A percentile compares a stretch with the other conserved stretches of the same genome.
Conservation (phyloP, 1,140 invertebrate species). For the Pogonomyrmex barbatus region DNA sequence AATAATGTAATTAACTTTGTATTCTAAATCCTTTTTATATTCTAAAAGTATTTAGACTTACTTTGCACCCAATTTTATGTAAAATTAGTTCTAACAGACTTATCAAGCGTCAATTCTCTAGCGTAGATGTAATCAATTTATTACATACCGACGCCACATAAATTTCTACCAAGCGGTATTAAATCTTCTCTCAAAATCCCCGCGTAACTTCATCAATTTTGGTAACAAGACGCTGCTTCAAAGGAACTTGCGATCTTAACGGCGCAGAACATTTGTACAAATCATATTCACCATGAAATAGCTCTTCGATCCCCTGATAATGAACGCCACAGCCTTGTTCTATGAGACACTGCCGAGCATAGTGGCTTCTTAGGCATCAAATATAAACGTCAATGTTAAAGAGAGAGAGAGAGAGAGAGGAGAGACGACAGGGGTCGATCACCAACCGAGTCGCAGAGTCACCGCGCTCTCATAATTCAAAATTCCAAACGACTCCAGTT, state of each 20-base stretch:
- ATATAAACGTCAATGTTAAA: conserved; percentile 62
- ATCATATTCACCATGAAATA: conserved; percentile 23
- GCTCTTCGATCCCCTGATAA: not conserved
- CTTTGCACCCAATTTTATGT: conserved; percentile 9
- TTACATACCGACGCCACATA: conserved; percentile 10
- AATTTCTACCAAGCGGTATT: conserved; percentile 33
- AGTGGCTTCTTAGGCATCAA: conserved; percentile 22
- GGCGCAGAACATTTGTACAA: not conserved
- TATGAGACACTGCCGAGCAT: not conserved
- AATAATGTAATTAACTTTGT: not conserved
- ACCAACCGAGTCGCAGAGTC: conserved; percentile 67
- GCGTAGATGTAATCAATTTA: conserved; percentile 41
- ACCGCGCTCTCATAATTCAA: conserved; percentile 67
- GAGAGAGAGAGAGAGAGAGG: too few relatives aligned
- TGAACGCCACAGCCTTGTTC: not conserved
- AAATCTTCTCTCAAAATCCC: conserved; percentile 44
- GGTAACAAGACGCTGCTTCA: not conserved
- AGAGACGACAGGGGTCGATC: conserved; percentile 53
- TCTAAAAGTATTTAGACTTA: conserved; percentile 1
- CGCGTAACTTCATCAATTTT: conserved; percentile 35
- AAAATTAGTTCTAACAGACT: conserved; percentile 26
- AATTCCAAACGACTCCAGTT: conserved; percentile 62
- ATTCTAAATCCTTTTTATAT: not conserved
- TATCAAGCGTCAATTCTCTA: conserved; percentile 39
- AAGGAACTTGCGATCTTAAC: conserved; percentile 10